phyloP scores from a whole-genome alignment of 2,888 invertebrate genomes.

The Ganaspis brasiliensis region DNA sequence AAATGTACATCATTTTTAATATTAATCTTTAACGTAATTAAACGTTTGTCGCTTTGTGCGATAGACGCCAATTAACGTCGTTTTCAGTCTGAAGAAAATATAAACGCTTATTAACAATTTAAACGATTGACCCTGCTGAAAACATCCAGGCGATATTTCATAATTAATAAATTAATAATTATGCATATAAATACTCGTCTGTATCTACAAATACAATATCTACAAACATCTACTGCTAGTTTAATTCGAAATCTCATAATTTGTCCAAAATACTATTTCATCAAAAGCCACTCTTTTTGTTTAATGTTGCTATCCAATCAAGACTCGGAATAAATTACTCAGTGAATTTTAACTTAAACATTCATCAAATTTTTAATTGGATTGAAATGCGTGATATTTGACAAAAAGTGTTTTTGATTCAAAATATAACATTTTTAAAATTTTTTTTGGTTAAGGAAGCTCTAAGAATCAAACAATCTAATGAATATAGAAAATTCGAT shows the following conservation, averaged over 20 bases:
- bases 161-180: constrained; percentile 5
- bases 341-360: too few species aligned
- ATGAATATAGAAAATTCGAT: not conserved
- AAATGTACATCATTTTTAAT: constrained; percentile 41
- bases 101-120: not conserved
- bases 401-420: too few species aligned
- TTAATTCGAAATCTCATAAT: not conserved
- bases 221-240: not conserved
- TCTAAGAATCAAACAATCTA: not conserved
- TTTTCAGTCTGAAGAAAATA: constrained; percentile 31
- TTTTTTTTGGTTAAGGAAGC: not conserved
- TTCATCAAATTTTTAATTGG: not conserved
- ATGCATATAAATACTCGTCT: not conserved
- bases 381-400: not conserved
- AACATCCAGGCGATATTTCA: constrained; percentile 14
- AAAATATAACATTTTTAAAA: not conserved
- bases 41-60: constrained; percentile 18
- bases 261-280: not conserved
- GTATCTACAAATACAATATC: constrained; percentile 18
- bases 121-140: constrained; percentile 17
- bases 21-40: not conserved
- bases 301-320: too few species aligned
- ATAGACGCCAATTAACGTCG: not conserved
- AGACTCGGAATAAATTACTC: too few species aligned
- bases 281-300: too few species aligned